Base-by-base conservation (phyloP, 2,113 vertebrate genomes). In the Phocoena phocoena region DNA sequence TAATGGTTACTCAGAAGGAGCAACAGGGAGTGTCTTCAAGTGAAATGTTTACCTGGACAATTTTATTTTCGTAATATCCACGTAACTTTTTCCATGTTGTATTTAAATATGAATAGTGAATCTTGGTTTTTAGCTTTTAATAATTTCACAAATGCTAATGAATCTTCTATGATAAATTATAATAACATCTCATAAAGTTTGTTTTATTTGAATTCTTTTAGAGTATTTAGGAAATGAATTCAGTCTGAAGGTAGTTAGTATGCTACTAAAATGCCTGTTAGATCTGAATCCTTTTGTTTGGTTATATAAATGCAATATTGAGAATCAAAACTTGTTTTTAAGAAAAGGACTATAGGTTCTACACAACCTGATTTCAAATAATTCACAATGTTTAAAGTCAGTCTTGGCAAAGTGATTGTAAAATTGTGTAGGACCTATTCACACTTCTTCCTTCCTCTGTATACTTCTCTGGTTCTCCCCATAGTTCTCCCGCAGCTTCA, bases 301-400 rank as follows among this genome's bases (percentile, higher is more conserved):
- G 41, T 96, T 97, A 94, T 94, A 89, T 87, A 96, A 96, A 97
- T 93, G 93, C 77, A 97, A 92, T 97, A 95, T 98, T 97, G 93
- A 96, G 96, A 96, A 97, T 95, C 97, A 97, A 79, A 97, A 87
- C 36, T 93, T 92, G 76, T 93, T 97, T 96, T 87, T 83, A 93
- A 86, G 63, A 93, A 68, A 94, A 90, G 86, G 85, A 93, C 23
- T 73, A 1, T 60, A 80, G 25, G 23, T 95, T 97, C 68, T 89
- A 9, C 13, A 87, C 58, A 91, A 50, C 38, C 55, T 86, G 33
- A 76, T 87, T 94, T 90, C n/a, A 94, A 65, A 58, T 79, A 93
- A 94, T 95, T 62, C 36, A 47, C n/a, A 80, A 3, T 92, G 79
- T 80, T 96, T 60, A 90, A 93, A 95, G 73, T 92, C 13, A 93